These are phyloP conservation scores for Drosophila kanekoi DNA, from an alignment of 2,888 invertebrate genomes.

Conservation along the genomic window DNA sequence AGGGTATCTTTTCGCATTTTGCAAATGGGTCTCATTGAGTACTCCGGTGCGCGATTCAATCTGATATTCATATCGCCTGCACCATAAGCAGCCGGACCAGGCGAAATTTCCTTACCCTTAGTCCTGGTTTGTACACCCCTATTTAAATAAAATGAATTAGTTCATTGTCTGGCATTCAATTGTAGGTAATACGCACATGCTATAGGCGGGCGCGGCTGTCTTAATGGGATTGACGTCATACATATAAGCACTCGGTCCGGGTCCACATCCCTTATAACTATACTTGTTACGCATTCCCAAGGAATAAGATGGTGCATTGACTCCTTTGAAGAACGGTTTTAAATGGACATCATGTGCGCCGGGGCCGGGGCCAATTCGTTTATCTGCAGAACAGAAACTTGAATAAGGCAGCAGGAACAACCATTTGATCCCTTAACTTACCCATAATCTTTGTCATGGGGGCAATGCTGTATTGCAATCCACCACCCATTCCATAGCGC, in stretches of 20 bases:
- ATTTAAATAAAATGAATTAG: not conserved
- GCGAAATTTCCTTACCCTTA: slow-evolving; percentile 63
- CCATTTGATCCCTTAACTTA: slow-evolving; percentile 23
- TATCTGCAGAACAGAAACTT: slow-evolving; percentile 54
- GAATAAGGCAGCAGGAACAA: not conserved
- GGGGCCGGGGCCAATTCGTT: slow-evolving; percentile 80
- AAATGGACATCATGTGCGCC: slow-evolving; percentile 77
- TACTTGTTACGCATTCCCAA: slow-evolving; percentile 84
- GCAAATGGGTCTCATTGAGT: slow-evolving; percentile 68
- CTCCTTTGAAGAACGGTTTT: slow-evolving; percentile 72
- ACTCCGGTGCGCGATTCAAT: slow-evolving; percentile 71
- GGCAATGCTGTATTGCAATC: slow-evolving; percentile 86
- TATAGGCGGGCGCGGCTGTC: slow-evolving; percentile 74
- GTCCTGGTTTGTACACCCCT: slow-evolving; percentile 73
- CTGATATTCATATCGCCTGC: slow-evolving; percentile 67
- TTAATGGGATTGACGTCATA: slow-evolving; percentile 68
- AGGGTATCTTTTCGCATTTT: slow-evolving; percentile 7
- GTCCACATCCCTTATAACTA: slow-evolving; percentile 63
- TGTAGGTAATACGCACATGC: slow-evolving; percentile 73
- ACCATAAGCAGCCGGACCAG: slow-evolving; percentile 83
- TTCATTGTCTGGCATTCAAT: accelerated
- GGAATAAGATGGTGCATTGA: slow-evolving; percentile 86
- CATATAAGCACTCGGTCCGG: slow-evolving; percentile 82
- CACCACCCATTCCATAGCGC: slow-evolving; percentile 73
- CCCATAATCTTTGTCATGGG: slow-evolving; percentile 74